phyloP scores from a whole-genome alignment of 2,797 vertebrate genomes.

The Pangasius sanitwongsei region DNA sequence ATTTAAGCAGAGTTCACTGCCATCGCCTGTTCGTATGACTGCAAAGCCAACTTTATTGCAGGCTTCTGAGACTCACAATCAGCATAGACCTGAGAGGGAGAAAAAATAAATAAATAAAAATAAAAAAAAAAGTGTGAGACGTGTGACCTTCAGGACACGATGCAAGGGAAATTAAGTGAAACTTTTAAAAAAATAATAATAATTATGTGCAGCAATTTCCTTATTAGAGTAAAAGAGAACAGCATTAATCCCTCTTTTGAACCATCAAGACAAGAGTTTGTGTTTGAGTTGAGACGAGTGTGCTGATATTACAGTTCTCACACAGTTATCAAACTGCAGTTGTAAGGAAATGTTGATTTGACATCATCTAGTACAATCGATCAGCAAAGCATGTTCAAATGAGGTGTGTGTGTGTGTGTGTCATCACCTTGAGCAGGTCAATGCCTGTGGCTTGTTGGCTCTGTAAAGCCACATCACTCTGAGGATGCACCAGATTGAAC shows the following conservation, averaged over 20 bases:
- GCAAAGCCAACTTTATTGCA: conserved; percentile 86
- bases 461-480: conserved; percentile 82
- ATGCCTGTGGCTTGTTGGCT: conserved; percentile 75
- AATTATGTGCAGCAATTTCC: neutral
- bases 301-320: too few species aligned
- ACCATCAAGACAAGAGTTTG: neutral
- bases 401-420: conserved; percentile 13
- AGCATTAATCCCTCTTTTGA: neutral
- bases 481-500: conserved; percentile 87
- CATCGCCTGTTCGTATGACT: conserved; percentile 78
- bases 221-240: neutral
- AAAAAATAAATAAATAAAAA: too few species aligned
- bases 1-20: conserved; percentile 61
- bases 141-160: neutral
- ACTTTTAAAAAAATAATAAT: neutral
- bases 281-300: neutral
- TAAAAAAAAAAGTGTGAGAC: neutral
- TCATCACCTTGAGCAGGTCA: conserved; percentile 86
- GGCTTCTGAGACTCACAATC: conserved; percentile 86
- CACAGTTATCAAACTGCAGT: neutral
- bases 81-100: conserved; percentile 78
- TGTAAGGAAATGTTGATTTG: neutral
- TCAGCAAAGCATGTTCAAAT: neutral
- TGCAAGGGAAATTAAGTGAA: neutral
- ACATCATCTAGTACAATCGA: neutral